Base-by-base conservation (phyloP, 2,888 invertebrate species). In the Trachelus troglodyta region DNA sequence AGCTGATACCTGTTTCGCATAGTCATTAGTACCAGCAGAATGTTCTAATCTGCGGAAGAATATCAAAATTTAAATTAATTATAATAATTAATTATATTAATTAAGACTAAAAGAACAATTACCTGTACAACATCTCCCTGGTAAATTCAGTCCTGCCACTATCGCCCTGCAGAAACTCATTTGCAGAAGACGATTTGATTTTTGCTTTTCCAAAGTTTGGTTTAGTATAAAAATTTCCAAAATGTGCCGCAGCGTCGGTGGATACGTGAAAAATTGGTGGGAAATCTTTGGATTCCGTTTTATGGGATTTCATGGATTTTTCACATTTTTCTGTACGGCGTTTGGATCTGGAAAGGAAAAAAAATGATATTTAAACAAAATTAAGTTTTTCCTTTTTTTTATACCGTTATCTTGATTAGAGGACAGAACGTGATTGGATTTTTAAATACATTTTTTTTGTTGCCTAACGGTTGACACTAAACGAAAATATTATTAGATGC, bases 71-170 rank as follows among this genome's bases (percentile, higher is more conserved):
- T 71, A 15, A 37, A 12, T 12, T 37, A 40, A 6, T 40, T 15
- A 15, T 40, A 40, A 40, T 15, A 40, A 40, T 37, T 3, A 37
- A 37, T 37, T 37, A 37, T 12, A 12, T 37, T 37, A 37, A 37
- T 40, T 40, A 40, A 40, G 12, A 40, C 40, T 15, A 40, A 4
- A 15, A 40, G 4, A 15, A 1, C 15, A 15, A 15, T 15, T 81
- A 88, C 88, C 83, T 85, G 75, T 87, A 83, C 79, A 88, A 84
- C 88, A 88, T 88, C 79, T 87, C 87, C 69, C 87, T 81, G 34
- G 88, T 88, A 31, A 88, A 88, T 75, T 87, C 86, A 30, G 81
- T 79, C 77, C 79, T 82, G 73, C 79, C 75, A 75, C 74, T 75
- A 34, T 75, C 76, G 71, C 33, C 73, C 78, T 73, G 75, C 79